These are phyloP conservation scores for Ptilodon capucinus DNA, from an alignment of 2,888 invertebrate genomes.

Conservation along the genomic window DNA sequence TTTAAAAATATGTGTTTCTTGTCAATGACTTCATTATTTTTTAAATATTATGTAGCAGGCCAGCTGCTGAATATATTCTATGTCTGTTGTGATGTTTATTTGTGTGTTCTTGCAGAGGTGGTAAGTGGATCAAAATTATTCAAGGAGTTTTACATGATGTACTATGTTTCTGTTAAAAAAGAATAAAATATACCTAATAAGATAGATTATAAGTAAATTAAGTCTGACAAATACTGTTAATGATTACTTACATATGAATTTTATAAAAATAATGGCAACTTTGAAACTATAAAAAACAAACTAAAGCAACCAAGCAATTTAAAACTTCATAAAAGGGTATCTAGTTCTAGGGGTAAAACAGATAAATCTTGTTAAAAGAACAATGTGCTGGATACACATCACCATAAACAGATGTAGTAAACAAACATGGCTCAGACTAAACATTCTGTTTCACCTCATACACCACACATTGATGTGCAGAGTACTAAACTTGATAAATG, in stretches of 20 bases:
- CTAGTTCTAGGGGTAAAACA: too few relatives aligned
- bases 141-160: slow-evolving; percentile 14
- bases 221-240: too few relatives aligned
- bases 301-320: too few relatives aligned
- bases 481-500: neutral
- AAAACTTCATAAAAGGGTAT: too few relatives aligned
- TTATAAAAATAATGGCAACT: too few relatives aligned
- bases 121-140: slow-evolving; percentile 33
- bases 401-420: slow-evolving; percentile 5
- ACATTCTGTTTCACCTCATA: slow-evolving; percentile 17
- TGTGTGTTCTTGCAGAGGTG: slow-evolving; percentile 40
- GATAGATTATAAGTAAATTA: too few relatives aligned
- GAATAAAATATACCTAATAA: too few relatives aligned
- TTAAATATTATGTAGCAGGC: slow-evolving; percentile 48
- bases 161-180: too few relatives aligned
- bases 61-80: slow-evolving; percentile 46
- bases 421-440: slow-evolving; percentile 22
- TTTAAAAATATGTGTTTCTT: slow-evolving; percentile 19
- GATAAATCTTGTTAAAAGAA: slow-evolving; percentile 5
- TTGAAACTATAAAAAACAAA: too few relatives aligned
- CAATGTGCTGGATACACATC: slow-evolving; percentile 16
- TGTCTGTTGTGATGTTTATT: slow-evolving; percentile 34
- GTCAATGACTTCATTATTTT: slow-evolving; percentile 35
- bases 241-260: too few relatives aligned
- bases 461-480: neutral